phyloP scores from a whole-genome alignment of 1,140 invertebrate species.

The Globodera ellingtonae region DNA sequence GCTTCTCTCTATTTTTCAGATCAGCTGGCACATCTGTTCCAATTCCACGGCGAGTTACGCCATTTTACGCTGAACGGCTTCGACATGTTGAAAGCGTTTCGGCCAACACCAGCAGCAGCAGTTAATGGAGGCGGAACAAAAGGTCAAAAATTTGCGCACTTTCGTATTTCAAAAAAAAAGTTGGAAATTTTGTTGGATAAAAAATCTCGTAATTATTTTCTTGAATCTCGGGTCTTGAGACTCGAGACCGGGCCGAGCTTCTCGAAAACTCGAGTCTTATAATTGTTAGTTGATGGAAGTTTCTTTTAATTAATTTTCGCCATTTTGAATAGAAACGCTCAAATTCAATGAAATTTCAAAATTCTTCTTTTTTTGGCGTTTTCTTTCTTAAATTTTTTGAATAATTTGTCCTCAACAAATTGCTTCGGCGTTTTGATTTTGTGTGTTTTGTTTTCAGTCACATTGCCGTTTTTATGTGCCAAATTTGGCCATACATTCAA shows the following conservation, averaged over 20 bases:
- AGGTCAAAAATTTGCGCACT: neutral
- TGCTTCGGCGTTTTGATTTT: neutral
- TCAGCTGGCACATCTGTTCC: constrained; percentile 12
- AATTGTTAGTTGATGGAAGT: no score
- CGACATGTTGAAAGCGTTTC: constrained; percentile 14
- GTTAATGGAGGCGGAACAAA: neutral
- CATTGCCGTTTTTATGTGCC: neutral
- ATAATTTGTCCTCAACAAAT: neutral
- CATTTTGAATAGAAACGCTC: no score
- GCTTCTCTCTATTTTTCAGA: constrained; percentile 2
- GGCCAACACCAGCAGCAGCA: neutral
- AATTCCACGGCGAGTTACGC: constrained; percentile 23
- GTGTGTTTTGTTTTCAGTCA: neutral
- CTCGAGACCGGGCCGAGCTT: no score
- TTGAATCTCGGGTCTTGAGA: neutral
- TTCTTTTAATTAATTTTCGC: no score
- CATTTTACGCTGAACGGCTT: constrained; percentile 19
- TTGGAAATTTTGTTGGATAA: neutral
- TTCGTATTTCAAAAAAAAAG: neutral
- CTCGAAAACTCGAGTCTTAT: no score
- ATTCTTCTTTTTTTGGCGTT: no score
- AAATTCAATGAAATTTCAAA: no score
- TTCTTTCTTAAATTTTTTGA: no score
- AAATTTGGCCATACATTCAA: neutral
- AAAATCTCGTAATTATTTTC: neutral